These are phyloP conservation scores for Aricia artaxerxes DNA, from an alignment of 2,888 invertebrate species.

Conservation along the genomic window DNA sequence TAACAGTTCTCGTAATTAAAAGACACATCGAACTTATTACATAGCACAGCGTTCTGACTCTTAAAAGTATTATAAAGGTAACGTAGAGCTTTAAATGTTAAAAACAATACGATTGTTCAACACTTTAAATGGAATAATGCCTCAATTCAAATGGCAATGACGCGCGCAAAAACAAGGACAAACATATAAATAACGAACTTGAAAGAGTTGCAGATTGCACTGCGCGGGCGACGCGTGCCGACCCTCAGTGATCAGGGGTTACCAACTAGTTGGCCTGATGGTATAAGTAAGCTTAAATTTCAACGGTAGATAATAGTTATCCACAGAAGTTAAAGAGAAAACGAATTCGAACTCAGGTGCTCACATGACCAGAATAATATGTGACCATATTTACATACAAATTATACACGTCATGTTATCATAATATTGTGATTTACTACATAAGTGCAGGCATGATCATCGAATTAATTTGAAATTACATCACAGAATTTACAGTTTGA, in stretches of 20 bases:
- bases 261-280: conserved; percentile 43
- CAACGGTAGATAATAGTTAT: neutral
- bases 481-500: too few species aligned
- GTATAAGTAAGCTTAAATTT: neutral
- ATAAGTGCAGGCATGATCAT: too few species aligned
- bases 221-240: conserved; percentile 66
- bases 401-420: too few species aligned
- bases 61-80: too few species aligned
- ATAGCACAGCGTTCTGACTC: too few species aligned
- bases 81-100: neutral
- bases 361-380: too few species aligned
- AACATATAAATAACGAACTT: conserved; percentile 45
- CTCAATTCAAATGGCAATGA: conserved; percentile 35
- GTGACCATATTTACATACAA: too few species aligned
- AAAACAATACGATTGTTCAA: neutral
- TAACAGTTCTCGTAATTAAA: too few species aligned
- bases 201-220: conserved; percentile 51
- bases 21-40: too few species aligned
- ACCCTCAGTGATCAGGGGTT: conserved; percentile 48
- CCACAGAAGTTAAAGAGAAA: neutral
- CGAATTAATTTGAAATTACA: too few species aligned
- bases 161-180: conserved; percentile 40
- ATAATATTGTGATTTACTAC: too few species aligned
- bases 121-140: conserved; percentile 1
- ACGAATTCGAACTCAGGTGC: too few species aligned